Percentiles rank a stretch among this genome's conserved stretches.
phyloP scores from a whole-genome alignment of 2,888 invertebrate genomes.

The Xestia rhomboidea region DNA sequence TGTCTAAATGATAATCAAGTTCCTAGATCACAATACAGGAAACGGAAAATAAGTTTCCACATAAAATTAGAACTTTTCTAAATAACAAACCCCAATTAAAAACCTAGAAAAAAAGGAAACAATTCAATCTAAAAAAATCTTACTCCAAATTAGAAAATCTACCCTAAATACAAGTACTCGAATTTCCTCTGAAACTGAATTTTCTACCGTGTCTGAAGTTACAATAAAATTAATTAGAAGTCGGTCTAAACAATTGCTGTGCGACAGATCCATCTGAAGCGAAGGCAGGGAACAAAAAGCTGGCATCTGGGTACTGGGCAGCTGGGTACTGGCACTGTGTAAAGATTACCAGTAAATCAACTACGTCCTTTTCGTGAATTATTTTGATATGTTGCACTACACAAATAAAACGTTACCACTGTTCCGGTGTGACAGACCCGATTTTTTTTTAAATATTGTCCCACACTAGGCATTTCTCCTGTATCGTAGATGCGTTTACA shows the following conservation, averaged over 20 bases:
- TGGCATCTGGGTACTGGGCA: slow-evolving; percentile 62
- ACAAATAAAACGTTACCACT: neutral
- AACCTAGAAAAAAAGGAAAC: neutral
- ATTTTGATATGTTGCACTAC: neutral
- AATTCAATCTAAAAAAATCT: slow-evolving; percentile 21
- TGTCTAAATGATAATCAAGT: neutral
- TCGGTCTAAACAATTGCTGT: slow-evolving; percentile 71
- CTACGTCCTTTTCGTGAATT: neutral
- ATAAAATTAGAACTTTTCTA: neutral
- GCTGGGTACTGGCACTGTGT: slow-evolving; percentile 60
- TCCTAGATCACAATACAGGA: neutral
- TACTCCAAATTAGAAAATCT: slow-evolving; percentile 26
- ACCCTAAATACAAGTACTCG: slow-evolving; percentile 32
- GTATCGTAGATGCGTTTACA: neutral
- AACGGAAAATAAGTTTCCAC: neutral
- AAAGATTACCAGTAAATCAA: neutral
- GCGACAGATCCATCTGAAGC: slow-evolving; percentile 73
- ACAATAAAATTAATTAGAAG: slow-evolving; percentile 67
- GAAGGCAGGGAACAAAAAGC: slow-evolving; percentile 24
- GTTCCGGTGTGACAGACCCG: neutral
- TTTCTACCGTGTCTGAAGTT: slow-evolving; percentile 45
- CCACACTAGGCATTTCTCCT: neutral
- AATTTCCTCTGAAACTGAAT: slow-evolving; percentile 48
- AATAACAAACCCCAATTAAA: slow-evolving; percentile 11
- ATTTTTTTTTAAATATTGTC: too few species aligned